Percentiles rank a stretch among this genome's conserved stretches.
Evolutionary conservation across 2,888 invertebrate species (phyloP).

Genomic region (Chrysomela aeneicollis): DNA sequence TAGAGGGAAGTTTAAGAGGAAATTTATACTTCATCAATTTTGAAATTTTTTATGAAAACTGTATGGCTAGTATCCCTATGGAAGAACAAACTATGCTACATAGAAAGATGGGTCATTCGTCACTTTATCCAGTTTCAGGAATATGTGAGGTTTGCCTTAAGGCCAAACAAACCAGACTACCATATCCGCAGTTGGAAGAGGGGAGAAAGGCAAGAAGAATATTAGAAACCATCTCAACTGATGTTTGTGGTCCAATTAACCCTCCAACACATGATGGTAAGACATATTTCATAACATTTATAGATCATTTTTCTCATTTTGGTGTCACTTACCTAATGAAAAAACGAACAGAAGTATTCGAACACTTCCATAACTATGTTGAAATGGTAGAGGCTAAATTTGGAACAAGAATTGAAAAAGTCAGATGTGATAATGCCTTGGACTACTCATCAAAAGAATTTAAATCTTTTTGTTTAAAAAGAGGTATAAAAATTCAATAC

Average conservation of each 20-base stretch:
- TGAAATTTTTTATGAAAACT: too few species aligned
- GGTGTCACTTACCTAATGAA: not conserved
- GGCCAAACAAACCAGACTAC: constrained; percentile 44
- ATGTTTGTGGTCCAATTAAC: constrained; percentile 23
- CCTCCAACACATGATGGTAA: constrained; percentile 14
- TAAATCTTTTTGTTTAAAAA: constrained; percentile 32
- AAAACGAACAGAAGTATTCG: not conserved
- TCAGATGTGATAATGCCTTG: constrained; percentile 28
- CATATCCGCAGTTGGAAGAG: constrained; percentile 39
- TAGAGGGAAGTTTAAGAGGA: constrained; percentile 2
- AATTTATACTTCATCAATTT: not conserved
- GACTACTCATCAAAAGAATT: constrained; percentile 35
- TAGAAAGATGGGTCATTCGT: constrained; percentile 2
- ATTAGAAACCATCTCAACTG: constrained; percentile 32
- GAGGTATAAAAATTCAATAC: constrained; percentile 35
- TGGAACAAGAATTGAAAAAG: not conserved
- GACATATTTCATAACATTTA: constrained; percentile 25
- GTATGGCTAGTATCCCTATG: too few species aligned
- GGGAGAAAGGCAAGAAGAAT: constrained; percentile 21
- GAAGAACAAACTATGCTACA: too few species aligned
- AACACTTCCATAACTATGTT: constrained; percentile 25
- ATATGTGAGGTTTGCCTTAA: constrained; percentile 12
- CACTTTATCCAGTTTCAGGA: constrained; percentile 6
- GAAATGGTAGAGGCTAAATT: constrained; percentile 24
- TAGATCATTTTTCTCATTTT: constrained; percentile 11